These are phyloP conservation scores for Margaritifera margaritifera DNA, from an alignment of 2,888 invertebrate genomes.

Conservation along the genomic window DNA sequence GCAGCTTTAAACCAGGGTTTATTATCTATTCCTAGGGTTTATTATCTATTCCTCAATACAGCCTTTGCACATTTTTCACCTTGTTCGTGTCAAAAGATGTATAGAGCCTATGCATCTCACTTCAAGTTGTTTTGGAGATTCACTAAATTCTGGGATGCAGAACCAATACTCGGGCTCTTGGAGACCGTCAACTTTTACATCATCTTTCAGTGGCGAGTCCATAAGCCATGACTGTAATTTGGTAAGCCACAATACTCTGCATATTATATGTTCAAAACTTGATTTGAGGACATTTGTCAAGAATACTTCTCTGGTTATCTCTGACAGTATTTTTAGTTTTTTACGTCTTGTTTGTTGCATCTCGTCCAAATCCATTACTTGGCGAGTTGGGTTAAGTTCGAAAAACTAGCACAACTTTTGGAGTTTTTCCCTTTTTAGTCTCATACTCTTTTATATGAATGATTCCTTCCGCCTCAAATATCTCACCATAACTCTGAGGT, in stretches of 20 bases:
- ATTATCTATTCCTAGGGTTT: constrained; percentile 14
- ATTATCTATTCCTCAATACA: too few species aligned
- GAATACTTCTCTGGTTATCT: background rate
- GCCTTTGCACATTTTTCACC: constrained; percentile 24
- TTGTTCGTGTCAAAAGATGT: constrained; percentile 25
- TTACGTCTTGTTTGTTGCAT: constrained; percentile 11
- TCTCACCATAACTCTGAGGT: constrained; percentile 9
- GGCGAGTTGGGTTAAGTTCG: background rate
- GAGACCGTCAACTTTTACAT: background rate
- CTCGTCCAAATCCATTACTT: background rate
- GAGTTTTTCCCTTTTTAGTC: constrained; percentile 5
- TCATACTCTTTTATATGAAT: constrained; percentile 9
- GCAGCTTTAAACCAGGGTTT: constrained; percentile 22
- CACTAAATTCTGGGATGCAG: constrained; percentile 17
- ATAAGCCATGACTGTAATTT: too few species aligned
- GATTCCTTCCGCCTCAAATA: constrained; percentile 9
- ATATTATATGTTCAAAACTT: too few species aligned
- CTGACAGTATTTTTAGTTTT: constrained; percentile 9
- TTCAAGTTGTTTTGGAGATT: constrained; percentile 14
- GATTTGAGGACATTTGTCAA: background rate
- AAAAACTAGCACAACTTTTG: background rate
- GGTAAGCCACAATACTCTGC: too few species aligned
- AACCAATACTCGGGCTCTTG: too few species aligned
- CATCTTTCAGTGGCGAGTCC: too few species aligned
- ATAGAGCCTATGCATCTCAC: constrained; percentile 27